A percentile compares a stretch with the other conserved stretches of the same genome.
Conservation (phyloP, 1,140 invertebrate genomes). For the Drosophila nasuta region DNA sequence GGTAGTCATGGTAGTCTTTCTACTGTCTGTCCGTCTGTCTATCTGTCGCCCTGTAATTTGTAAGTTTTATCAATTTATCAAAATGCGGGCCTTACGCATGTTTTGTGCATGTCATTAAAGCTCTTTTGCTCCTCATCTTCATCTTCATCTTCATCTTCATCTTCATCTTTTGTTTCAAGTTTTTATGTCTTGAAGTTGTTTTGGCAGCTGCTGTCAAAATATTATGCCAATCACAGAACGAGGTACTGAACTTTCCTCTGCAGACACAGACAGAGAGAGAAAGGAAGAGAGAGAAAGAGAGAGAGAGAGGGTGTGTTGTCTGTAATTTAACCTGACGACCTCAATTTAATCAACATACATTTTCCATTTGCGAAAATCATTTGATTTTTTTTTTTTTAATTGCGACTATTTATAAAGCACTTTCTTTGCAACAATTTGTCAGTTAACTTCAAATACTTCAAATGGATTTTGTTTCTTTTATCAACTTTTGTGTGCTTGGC, state of each 20-base stretch:
- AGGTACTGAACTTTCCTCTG: neutral
- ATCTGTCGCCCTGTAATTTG: conserved; percentile 64
- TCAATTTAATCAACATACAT: conserved; percentile 2
- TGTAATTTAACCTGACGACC: neutral
- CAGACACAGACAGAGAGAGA: neutral
- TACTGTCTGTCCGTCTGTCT: neutral
- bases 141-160: neutral
- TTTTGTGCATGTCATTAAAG: conserved; percentile 73
- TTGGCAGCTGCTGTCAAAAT: conserved; percentile 55
- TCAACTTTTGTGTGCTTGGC: conserved; percentile 61
- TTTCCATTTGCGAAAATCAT: neutral
- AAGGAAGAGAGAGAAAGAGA: neutral
- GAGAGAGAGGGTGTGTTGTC: neutral
- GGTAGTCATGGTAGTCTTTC: conserved; percentile 20
- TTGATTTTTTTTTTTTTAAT: neutral
- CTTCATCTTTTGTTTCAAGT: conserved; percentile 29
- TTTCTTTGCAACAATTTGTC: conserved; percentile 3
- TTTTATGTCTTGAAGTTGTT: conserved; percentile 20
- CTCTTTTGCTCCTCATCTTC: conserved; percentile 7
- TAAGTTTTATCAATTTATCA: conserved; percentile 77
- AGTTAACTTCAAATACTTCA: conserved; percentile 53
- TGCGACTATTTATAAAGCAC: conserved; percentile 25
- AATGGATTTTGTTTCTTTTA: conserved; percentile 45
- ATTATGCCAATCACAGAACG: conserved; percentile 11
- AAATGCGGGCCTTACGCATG: conserved; percentile 49